Evolutionary conservation across 2,888 invertebrate genomes (phyloP), one percentile per base, ranked within the genome.

Genomic region (Anodontia alba): DNA sequence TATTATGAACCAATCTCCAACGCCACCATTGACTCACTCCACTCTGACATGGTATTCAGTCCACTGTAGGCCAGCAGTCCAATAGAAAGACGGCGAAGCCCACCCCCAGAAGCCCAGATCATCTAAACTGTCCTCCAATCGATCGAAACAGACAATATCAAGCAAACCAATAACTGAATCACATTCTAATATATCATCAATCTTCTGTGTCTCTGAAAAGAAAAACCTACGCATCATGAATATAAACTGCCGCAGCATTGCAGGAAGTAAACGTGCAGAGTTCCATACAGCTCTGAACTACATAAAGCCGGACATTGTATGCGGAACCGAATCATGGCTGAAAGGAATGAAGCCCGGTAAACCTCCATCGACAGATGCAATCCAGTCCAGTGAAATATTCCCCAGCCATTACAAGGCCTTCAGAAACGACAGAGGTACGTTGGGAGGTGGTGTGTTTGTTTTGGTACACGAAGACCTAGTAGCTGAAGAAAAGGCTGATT

Each of bases 301-400:
- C 36, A 76, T 81, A 20, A 73, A 80, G 42, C 84, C 83, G 26
- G 82, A 84, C 62, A 81, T 87, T 29, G 75, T 87, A 17, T 82
- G 62, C 57, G 80, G 75, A 15, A 87, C 84, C 2, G 82, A 87
- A 67, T 80, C 84, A 26, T 87, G 87, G 80, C 74, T 86, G 7
- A 81, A 69, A 20, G 76, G 81, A 17, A 31, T 83, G 8, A 76
- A 86, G 66, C 80, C 83, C 2, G 80, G 80, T 10, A 49, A 78
- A 76, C 73, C 77, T 20, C 72, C 73, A 42, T 69, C 73, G 0
- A 23, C 67, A 38, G 67, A 83, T 51, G 26, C 66, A 20, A 78
- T 76, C 1, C 62, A 73, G 51, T 79, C 79, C 3, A 72, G 75
- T 66, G 78, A 80, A 66, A 46, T 82, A 33, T 84, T 84, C 49